Evolutionary conservation across 2,113 vertebrate genomes (phyloP).

Genomic region (Glaucidium brasilianum): DNA sequence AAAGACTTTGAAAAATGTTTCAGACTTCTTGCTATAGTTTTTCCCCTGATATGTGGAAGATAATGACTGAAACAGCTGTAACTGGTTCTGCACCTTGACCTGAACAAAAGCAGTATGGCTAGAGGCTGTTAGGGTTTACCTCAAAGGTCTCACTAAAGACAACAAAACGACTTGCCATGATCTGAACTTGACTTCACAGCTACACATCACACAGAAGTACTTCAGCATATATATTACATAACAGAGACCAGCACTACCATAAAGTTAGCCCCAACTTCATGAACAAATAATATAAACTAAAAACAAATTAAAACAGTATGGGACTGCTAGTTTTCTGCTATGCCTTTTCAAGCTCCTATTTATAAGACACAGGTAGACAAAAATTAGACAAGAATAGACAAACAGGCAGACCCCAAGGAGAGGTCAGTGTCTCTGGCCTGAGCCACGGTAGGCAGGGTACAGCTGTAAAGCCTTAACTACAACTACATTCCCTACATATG

Average conservation of each 20-base stretch:
- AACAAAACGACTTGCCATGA: not conserved
- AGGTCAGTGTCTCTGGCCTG: not conserved
- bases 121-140: not conserved
- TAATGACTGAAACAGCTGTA: not conserved
- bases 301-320: not conserved
- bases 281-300: fast-evolving
- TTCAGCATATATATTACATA: not conserved
- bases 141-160: not conserved
- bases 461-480: not conserved
- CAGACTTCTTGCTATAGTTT: not conserved
- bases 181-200: not conserved
- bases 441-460: not conserved
- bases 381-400: too few relatives aligned
- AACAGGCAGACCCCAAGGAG: too few relatives aligned
- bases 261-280: not conserved
- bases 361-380: fast-evolving
- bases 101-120: fast-evolving
- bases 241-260: not conserved
- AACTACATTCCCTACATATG: not conserved
- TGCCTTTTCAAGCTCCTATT: not conserved
- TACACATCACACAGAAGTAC: fast-evolving
- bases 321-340: not conserved
- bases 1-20: not conserved
- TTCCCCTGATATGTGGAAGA: not conserved
- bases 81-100: not conserved